Conservation (phyloP, 2,797 vertebrate species). For the Neosilurus mollespiculum region DNA sequence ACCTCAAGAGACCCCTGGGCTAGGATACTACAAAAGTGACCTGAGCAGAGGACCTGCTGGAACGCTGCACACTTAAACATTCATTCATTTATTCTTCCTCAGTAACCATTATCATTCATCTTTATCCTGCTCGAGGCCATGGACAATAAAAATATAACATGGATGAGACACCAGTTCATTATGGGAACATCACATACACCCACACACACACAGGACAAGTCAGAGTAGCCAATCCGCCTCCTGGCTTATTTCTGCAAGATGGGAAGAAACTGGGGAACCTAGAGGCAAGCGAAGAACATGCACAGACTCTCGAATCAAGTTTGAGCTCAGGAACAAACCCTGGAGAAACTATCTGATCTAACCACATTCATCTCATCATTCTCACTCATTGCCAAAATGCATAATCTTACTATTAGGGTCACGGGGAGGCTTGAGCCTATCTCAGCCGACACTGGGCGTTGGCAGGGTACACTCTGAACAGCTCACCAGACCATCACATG, state of each 20-base stretch:
- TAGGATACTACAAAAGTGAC: conserved; percentile 59
- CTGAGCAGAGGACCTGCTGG: conserved; percentile 36
- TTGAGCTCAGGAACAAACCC: neutral
- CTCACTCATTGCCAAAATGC: too few species aligned
- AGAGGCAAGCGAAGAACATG: neutral
- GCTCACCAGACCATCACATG: too few species aligned
- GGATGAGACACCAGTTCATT: neutral
- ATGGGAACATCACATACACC: too few species aligned
- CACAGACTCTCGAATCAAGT: neutral
- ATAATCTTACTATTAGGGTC: too few species aligned
- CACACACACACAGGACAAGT: neutral
- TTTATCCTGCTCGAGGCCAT: conserved; percentile 21
- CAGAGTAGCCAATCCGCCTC: neutral
- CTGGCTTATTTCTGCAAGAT: neutral
- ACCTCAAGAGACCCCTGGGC: conserved; percentile 61
- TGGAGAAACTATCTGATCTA: neutral
- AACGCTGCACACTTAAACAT: conserved; percentile 26
- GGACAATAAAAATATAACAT: conserved; percentile 6
- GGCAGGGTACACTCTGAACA: too few species aligned
- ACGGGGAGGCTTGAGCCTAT: too few species aligned
- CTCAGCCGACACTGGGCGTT: too few species aligned
- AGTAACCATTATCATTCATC: neutral
- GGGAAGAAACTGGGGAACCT: neutral
- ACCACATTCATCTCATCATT: too few species aligned
- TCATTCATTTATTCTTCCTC: conserved; percentile 15